phyloP scores from a whole-genome alignment of 1,140 invertebrate species.

The Lordiphosa stackelbergi region DNA sequence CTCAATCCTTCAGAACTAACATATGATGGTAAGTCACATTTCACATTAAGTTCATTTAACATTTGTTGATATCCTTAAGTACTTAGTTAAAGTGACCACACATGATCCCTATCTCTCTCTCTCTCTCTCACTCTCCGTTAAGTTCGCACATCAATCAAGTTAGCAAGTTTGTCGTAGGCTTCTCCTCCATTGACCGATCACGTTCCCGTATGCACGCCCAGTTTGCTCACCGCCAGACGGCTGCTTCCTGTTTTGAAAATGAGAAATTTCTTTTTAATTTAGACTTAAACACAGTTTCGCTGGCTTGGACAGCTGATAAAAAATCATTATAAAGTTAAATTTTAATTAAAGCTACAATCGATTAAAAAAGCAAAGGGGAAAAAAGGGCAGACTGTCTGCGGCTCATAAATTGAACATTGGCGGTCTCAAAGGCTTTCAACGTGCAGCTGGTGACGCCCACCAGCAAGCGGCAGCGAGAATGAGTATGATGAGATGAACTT shows the following conservation, averaged over 20 bases:
- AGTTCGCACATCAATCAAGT: slow-evolving; percentile 67
- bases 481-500: slow-evolving; percentile 60
- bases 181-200: slow-evolving; percentile 26
- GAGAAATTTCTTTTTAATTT: slow-evolving; percentile 77
- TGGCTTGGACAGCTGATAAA: slow-evolving; percentile 72
- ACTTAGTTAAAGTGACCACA: too few relatives aligned
- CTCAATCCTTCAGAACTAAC: slow-evolving; percentile 77
- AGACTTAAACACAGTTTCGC: slow-evolving; percentile 52
- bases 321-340: slow-evolving; percentile 77
- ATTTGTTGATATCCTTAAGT: slow-evolving; percentile 25
- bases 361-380: slow-evolving; percentile 29
- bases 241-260: slow-evolving; percentile 67
- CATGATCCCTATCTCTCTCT: too few relatives aligned
- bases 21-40: slow-evolving; percentile 77
- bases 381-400: slow-evolving; percentile 51
- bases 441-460: slow-evolving; percentile 52
- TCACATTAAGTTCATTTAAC: slow-evolving; percentile 72
- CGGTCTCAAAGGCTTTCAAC: slow-evolving; percentile 60
- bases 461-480: background rate
- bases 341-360: slow-evolving; percentile 76
- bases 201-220: slow-evolving; percentile 54
- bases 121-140: too few relatives aligned
- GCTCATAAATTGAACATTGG: slow-evolving; percentile 73
- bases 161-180: slow-evolving; percentile 33
- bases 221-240: slow-evolving; percentile 47